These are phyloP conservation scores for Tachypleus tridentatus DNA, from an alignment of 1,140 invertebrate genomes.

Conservation along the genomic window DNA sequence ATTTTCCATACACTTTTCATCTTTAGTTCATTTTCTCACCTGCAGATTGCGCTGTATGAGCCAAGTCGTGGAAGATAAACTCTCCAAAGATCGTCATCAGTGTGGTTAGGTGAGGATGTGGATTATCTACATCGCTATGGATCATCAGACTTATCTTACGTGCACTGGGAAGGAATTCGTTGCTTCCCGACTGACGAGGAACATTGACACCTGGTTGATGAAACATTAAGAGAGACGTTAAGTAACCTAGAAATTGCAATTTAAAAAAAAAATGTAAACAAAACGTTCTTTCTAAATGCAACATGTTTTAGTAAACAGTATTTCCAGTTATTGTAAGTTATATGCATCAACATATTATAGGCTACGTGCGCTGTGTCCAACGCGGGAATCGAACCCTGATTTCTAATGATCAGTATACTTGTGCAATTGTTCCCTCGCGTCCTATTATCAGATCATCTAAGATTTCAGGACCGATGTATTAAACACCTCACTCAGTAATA, in stretches of 20 bases:
- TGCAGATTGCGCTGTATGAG: conserved; percentile 55
- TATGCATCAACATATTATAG: too few relatives aligned
- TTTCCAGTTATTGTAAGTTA: too few relatives aligned
- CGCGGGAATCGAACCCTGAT: too few relatives aligned
- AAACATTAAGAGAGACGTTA: background rate
- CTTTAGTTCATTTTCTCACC: conserved; percentile 18
- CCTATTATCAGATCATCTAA: too few relatives aligned
- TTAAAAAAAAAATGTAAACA: background rate
- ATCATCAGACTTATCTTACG: conserved; percentile 51
- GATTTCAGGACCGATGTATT: too few relatives aligned
- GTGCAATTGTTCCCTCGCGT: too few relatives aligned
- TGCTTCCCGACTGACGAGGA: conserved; percentile 15
- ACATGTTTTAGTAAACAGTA: too few relatives aligned
- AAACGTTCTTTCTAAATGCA: too few relatives aligned
- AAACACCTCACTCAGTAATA: too few relatives aligned
- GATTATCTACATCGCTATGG: conserved; percentile 40
- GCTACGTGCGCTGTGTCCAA: too few relatives aligned
- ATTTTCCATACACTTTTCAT: too few relatives aligned
- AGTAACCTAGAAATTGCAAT: background rate
- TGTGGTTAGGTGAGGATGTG: conserved; percentile 45
- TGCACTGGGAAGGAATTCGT: conserved; percentile 46
- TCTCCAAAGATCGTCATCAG: conserved; percentile 64
- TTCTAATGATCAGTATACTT: too few relatives aligned
- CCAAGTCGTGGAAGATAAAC: conserved; percentile 62
- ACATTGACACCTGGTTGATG: conserved; percentile 16